Evolutionary conservation across 1,140 invertebrate species (phyloP).

Genomic region (Drosophila arawakana): DNA sequence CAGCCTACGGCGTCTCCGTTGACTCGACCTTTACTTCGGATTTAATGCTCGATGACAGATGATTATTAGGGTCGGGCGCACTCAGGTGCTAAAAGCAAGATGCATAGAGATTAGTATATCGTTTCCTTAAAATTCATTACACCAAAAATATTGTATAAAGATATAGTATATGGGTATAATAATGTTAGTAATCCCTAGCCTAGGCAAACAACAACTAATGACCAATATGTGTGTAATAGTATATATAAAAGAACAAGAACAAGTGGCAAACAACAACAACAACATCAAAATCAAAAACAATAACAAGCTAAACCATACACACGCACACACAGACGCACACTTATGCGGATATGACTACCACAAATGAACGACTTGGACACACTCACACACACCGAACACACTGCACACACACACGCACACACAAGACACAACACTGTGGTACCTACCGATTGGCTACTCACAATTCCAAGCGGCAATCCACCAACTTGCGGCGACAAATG

Average conservation of each 20-base stretch:
- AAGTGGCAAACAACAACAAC: slow-evolving; percentile 53
- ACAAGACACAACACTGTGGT: slow-evolving; percentile 56
- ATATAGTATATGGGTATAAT: slow-evolving; percentile 16
- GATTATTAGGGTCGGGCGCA: slow-evolving; percentile 84
- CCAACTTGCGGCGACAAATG: slow-evolving; percentile 80
- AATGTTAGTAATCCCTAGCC: slow-evolving; percentile 63
- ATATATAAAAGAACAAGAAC: slow-evolving; percentile 39
- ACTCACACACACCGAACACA: not conserved
- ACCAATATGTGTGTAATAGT: slow-evolving; percentile 14
- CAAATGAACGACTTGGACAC: slow-evolving; percentile 57
- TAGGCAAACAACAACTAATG: slow-evolving; percentile 56
- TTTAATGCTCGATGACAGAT: slow-evolving; percentile 78
- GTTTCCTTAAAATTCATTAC: not conserved
- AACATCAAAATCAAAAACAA: slow-evolving; percentile 51
- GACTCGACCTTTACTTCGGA: slow-evolving; percentile 80
- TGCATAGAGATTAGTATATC: slow-evolving; percentile 49
- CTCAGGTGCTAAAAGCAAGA: slow-evolving; percentile 82
- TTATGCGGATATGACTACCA: slow-evolving; percentile 54
- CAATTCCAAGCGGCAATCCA: slow-evolving; percentile 84
- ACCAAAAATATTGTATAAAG: slow-evolving; percentile 13
- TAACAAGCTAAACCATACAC: slow-evolving; percentile 48
- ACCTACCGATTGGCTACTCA: slow-evolving; percentile 85
- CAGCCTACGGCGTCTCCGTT: slow-evolving; percentile 79
- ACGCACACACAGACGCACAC: slow-evolving; percentile 54
- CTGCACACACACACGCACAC: slow-evolving; percentile 18